Conservation (phyloP, 2,888 invertebrate species). For the Disparrhopalites patrizii region DNA sequence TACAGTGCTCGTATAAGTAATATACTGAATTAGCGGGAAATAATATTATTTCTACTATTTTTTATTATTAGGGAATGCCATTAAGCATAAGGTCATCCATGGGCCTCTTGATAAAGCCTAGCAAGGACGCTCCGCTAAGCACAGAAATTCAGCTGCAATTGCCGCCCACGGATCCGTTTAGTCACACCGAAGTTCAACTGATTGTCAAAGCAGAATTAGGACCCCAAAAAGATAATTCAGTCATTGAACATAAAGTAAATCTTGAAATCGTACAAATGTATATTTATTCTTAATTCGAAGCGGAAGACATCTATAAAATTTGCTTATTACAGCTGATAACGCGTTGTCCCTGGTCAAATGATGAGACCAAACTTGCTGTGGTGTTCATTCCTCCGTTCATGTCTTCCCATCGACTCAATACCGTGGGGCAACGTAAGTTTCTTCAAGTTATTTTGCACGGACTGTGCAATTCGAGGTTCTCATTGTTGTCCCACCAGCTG, state of each 20-base stretch:
- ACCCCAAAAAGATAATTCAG: slow-evolving; percentile 65
- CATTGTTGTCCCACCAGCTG: slow-evolving; percentile 42
- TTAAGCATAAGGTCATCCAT: slow-evolving; percentile 64
- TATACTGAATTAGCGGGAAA: background rate
- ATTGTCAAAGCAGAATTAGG: slow-evolving; percentile 70
- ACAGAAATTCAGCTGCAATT: slow-evolving; percentile 59
- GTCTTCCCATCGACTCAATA: slow-evolving; percentile 74
- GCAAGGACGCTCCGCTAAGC: slow-evolving; percentile 53
- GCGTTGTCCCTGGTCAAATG: slow-evolving; percentile 72
- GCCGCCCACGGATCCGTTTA: slow-evolving; percentile 63
- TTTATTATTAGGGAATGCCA: slow-evolving; percentile 56
- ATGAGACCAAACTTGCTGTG: slow-evolving; percentile 68
- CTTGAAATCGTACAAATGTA: slow-evolving; percentile 45
- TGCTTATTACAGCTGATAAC: slow-evolving; percentile 61
- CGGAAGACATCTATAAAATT: too few species aligned
- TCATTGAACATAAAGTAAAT: slow-evolving; percentile 67
- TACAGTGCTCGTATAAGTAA: too few species aligned
- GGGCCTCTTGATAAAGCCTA: slow-evolving; percentile 61
- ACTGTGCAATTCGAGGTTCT: slow-evolving; percentile 35
- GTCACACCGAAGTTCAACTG: slow-evolving; percentile 61
- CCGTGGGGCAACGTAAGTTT: slow-evolving; percentile 74
- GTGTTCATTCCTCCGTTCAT: slow-evolving; percentile 80
- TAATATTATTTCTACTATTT: slow-evolving; percentile 5
- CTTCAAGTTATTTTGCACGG: slow-evolving; percentile 66
- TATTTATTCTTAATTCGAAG: background rate